Conservation (phyloP, 2,797 vertebrate genomes). For the Petrocephalus schoutedeni region DNA sequence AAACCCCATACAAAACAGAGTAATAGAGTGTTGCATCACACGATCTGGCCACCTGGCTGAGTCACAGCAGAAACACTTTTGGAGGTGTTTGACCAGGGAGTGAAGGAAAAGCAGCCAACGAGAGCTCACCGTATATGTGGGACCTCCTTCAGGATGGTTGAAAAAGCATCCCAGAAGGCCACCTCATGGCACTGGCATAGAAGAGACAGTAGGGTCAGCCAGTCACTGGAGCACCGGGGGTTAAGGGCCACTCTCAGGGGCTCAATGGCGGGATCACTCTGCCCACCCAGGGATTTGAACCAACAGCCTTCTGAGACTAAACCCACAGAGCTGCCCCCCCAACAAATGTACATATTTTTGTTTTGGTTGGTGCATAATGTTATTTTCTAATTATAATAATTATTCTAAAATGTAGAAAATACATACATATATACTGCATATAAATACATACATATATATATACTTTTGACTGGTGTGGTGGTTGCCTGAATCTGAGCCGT, state of each 20-base stretch:
- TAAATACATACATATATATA: no score
- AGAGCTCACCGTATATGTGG: not conserved
- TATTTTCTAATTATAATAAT: not conserved
- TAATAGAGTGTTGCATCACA: not conserved
- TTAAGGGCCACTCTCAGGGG: not conserved
- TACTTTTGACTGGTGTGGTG: not conserved
- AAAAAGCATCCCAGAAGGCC: not conserved
- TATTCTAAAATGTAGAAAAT: not conserved
- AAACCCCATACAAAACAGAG: not conserved
- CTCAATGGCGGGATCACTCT: not conserved
- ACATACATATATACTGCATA: not conserved
- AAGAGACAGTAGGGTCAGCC: not conserved
- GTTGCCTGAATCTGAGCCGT: not conserved
- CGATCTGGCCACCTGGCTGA: not conserved
- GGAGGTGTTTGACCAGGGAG: not conserved
- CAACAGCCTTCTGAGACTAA: not conserved
- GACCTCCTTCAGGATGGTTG: not conserved
- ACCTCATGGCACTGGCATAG: not conserved
- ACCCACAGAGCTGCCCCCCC: not conserved
- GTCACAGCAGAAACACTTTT: not conserved
- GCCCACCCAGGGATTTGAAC: not conserved
- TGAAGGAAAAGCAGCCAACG: not conserved
- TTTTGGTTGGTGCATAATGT: not conserved
- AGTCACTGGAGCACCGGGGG: not conserved
- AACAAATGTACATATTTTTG: not conserved